Evolutionary conservation across 1,140 invertebrate genomes (phyloP).

Genomic region (Pseudomyrmex gracilis): DNA sequence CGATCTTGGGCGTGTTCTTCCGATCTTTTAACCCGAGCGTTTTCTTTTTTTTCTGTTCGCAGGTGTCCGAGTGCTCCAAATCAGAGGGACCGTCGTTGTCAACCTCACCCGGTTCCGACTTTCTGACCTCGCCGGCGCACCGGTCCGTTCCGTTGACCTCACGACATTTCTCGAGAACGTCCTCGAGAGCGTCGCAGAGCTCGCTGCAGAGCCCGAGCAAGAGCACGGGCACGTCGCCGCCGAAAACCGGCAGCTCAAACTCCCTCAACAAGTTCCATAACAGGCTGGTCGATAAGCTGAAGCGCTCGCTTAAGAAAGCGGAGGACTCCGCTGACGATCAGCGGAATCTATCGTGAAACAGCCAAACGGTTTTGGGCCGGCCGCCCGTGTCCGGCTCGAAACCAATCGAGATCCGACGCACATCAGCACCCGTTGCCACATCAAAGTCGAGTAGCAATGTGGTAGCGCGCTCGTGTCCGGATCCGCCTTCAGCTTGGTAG

Average conservation of each 20-base stretch:
- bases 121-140: conserved; percentile 87
- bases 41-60: conserved; percentile 66
- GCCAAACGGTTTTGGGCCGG: conserved; percentile 82
- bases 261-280: conserved; percentile 94
- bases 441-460: conserved; percentile 69
- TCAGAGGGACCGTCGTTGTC: conserved; percentile 91
- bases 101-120: conserved; percentile 90
- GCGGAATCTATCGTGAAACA: conserved; percentile 84
- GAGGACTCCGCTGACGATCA: conserved; percentile 87
- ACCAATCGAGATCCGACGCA: conserved; percentile 83
- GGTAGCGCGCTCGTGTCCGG: conserved; percentile 78
- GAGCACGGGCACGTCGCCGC: conserved; percentile 87
- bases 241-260: conserved; percentile 86
- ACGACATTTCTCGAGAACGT: conserved; percentile 87
- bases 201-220: conserved; percentile 88
- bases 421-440: conserved; percentile 79
- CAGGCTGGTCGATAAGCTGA: conserved; percentile 93
- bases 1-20: neutral
- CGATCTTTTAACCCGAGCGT: neutral
- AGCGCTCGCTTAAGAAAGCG: conserved; percentile 89
- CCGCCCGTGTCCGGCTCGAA: conserved; percentile 82
- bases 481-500: conserved; percentile 77
- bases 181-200: conserved; percentile 87
- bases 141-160: conserved; percentile 88
- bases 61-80: conserved; percentile 90